Base-by-base conservation (phyloP, 2,888 invertebrate species). In the Leucania comma region DNA sequence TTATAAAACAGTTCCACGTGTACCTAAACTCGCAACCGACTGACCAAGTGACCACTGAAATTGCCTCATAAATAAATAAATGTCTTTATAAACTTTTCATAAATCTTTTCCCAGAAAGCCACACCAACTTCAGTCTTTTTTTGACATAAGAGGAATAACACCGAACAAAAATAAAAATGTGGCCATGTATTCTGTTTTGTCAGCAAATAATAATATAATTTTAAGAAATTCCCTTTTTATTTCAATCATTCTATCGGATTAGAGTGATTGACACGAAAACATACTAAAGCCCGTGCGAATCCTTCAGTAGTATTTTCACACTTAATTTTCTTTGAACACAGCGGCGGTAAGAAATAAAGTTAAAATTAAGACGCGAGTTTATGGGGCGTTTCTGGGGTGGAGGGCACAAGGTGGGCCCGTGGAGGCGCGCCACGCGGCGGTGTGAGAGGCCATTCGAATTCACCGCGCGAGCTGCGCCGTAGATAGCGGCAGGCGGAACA, bases 331-430 rank as follows among this genome's bases (percentile, higher is more conserved):
- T 93, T 92, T 90, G 89, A 94, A 94, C 93, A 94, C 90, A 92
- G 94, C 90, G 91, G 93, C 93, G 93, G 94, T 94, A 93, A 94
- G 94, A 94, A 95, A 95, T 95, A 96, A 95, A 95, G 95, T 95
- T 95, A 95, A 95, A 95, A 96, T 95, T 95, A 95, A 96, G 95
- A 95, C 94, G 94, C 94, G 94, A 95, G 95, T 95, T 95, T 95
- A 95, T 95, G 95, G 94, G 94, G 95, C 94, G 95, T 94, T 93
- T 94, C 94, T 91, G 91, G 86, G 93, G 92, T 91, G 92, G 92
- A 91, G 89, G 91, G 92, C 88, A 91, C 87, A 84, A 87, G 91
- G 91, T 56, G 56, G 56, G 56, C 32, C 29, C 32, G 54, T 35
- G 56, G 75, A 81, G 82, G 86, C 81, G 87, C 46, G 46, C 20